phyloP scores from a whole-genome alignment of 2,888 invertebrate genomes.

The Agrochola circellaris region DNA sequence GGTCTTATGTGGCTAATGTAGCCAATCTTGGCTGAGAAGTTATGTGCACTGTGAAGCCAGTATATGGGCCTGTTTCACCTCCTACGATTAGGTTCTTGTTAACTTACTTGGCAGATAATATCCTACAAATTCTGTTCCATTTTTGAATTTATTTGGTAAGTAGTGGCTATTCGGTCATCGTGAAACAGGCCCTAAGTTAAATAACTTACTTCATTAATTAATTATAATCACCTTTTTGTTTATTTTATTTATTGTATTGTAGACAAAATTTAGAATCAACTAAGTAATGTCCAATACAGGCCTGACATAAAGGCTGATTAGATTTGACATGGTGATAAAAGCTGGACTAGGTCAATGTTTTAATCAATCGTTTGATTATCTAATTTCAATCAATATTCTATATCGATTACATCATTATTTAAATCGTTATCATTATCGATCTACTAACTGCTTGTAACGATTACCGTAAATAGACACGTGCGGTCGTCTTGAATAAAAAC shows the following conservation, averaged over 20 bases:
- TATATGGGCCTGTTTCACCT: no score
- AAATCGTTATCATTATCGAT: slow-evolving; percentile 24
- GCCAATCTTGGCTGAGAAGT: no score
- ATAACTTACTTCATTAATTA: background rate
- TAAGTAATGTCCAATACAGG: background rate
- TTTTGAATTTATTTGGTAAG: no score
- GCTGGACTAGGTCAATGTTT: slow-evolving; percentile 25
- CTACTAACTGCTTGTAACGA: slow-evolving; percentile 29
- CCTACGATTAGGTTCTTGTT: no score
- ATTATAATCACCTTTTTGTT: no score
- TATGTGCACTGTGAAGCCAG: no score
- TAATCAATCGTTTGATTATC: slow-evolving; percentile 34
- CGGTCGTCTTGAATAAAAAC: slow-evolving; percentile 3
- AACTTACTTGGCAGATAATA: no score
- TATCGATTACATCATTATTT: slow-evolving; percentile 38
- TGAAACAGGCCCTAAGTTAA: background rate
- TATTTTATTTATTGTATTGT: background rate
- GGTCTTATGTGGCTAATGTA: no score
- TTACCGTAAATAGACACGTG: slow-evolving; percentile 19
- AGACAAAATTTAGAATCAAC: background rate
- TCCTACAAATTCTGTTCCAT: no score
- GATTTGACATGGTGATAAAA: slow-evolving; percentile 32
- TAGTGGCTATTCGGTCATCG: no score
- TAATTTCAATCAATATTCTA: slow-evolving; percentile 33
- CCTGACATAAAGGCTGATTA: background rate